A percentile compares a stretch with the other conserved stretches of the same genome.
These are phyloP conservation scores for Aegypius monachus DNA, from an alignment of 2,113 vertebrate genomes.

Conservation along the genomic window DNA sequence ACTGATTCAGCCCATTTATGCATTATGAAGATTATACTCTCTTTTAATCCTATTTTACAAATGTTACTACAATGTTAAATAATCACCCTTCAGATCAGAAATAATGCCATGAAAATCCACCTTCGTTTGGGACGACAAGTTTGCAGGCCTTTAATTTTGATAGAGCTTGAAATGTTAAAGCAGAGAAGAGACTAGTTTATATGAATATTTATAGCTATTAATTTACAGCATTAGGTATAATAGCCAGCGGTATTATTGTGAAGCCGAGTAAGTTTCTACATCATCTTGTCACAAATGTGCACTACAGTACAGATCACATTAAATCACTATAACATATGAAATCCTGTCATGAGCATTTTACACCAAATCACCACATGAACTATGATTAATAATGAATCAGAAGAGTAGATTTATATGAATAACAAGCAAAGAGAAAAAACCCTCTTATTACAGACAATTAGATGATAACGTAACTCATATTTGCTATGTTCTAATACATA, in stretches of 20 bases:
- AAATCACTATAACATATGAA: constrained; percentile 46
- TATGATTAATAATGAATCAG: constrained; percentile 72
- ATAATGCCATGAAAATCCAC: neutral
- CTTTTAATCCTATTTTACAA: constrained; percentile 8
- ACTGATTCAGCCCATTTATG: neutral
- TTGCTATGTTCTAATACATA: constrained; percentile 1
- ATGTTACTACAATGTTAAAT: neutral
- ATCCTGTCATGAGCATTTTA: constrained; percentile 54
- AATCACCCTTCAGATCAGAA: neutral
- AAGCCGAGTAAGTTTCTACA: neutral
- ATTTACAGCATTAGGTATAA: neutral
- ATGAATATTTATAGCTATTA: neutral
- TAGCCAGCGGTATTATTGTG: neutral
- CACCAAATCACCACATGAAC: constrained; percentile 26
- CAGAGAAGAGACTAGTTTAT: neutral
- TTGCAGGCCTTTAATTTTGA: neutral
- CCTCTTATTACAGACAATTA: constrained; percentile 1
- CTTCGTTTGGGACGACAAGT: neutral
- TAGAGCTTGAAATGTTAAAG: neutral
- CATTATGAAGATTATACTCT: neutral
- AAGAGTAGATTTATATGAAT: constrained; percentile 32
- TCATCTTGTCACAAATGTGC: neutral
- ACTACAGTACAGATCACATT: neutral
- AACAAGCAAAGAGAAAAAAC: constrained; percentile 34
- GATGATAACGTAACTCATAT: constrained; percentile 34